Base-by-base conservation (phyloP, 2,797 vertebrate species). In the Oceanodroma leucorhoa region DNA sequence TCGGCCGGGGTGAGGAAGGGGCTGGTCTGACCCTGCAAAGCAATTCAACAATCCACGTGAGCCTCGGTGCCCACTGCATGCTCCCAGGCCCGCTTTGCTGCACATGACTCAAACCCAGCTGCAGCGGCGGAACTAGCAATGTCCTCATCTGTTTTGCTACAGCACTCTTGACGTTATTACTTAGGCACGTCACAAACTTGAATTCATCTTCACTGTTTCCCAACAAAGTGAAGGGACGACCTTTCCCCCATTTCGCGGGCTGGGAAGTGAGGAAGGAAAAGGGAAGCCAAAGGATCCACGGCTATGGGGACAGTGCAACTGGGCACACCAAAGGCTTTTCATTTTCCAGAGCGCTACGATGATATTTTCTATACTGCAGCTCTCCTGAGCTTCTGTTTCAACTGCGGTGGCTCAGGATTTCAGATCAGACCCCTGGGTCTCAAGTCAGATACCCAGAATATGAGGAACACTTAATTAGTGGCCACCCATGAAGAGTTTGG, bases 11-110 rank as follows among this genome's bases (percentile, higher is more conserved):
- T 0, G 0, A 24, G 50, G n/a, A 51, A 75, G 57, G 32, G 36
- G 70, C 36, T n/a, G 40, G 17, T 40, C 27, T 53, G 67, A 65
- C 8, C 34, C 53, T 20, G 21, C 27, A 21, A 3, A 64, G 60
- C 48, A 7, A 3, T n/a, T 19, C 9, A 2, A 27, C 5, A 41
- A 14, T 3, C 0, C 8, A 12, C 3, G 30, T 0, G 54, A 76
- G 41, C 66, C 23, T n/a, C 22, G 1, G 53, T 1, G 2, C 3
- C 1, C 4, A 4, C 46, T 22, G 8, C 6, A 3, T 4, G 30
- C 50, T 66, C 48, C 65, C 65, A 6, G 23, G 34, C 16, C 51
- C 4, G 2, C 61, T 53, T 2, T 32, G 36, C 83, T 36, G 27
- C n/a, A 6, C 53, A 2, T 51, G 53, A 70, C 58, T 57, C 82